Evolutionary conservation across 1,140 invertebrate species (phyloP).

Genomic region (Ostrea edulis): DNA sequence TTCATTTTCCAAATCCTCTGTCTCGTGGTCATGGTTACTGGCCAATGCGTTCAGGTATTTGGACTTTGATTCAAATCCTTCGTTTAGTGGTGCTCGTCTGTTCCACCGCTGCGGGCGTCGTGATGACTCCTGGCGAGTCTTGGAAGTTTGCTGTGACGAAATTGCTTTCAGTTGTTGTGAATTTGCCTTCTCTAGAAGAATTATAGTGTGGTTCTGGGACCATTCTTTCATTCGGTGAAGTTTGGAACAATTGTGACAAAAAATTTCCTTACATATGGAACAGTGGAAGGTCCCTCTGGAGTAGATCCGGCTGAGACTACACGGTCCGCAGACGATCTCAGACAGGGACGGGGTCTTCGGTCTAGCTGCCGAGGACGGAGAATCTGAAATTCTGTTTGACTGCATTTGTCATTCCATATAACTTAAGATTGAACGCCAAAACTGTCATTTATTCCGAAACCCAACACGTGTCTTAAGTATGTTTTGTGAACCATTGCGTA

Average conservation of each 20-base stretch:
- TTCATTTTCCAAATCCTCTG: constrained; percentile 42
- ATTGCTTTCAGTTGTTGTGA: not conserved
- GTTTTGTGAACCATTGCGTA: not conserved
- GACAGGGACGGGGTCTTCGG: not conserved
- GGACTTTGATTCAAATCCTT: constrained; percentile 9
- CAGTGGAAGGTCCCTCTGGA: constrained; percentile 19
- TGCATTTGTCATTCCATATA: not conserved
- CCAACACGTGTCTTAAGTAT: not conserved
- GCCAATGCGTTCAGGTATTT: constrained; percentile 35
- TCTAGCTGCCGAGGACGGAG: not conserved
- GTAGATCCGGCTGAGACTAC: constrained; percentile 13
- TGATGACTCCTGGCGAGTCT: not conserved
- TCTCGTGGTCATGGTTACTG: constrained; percentile 35
- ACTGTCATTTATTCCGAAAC: not conserved
- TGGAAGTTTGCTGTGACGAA: not conserved
- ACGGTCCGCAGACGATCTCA: constrained; percentile 39
- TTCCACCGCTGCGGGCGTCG: constrained; percentile 1
- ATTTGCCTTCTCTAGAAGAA: constrained; percentile 9
- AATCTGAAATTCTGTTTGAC: not conserved
- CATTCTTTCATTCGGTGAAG: constrained; percentile 34
- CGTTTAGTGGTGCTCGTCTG: not conserved
- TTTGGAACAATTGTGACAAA: constrained; percentile 44
- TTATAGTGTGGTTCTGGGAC: constrained; percentile 15
- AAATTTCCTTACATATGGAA: constrained; percentile 36
- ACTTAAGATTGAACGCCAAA: not conserved